Percentiles rank a stretch among this genome's conserved stretches.
phyloP scores from a whole-genome alignment of 2,888 invertebrate genomes.

The Rhagophthalmus giganteus region DNA sequence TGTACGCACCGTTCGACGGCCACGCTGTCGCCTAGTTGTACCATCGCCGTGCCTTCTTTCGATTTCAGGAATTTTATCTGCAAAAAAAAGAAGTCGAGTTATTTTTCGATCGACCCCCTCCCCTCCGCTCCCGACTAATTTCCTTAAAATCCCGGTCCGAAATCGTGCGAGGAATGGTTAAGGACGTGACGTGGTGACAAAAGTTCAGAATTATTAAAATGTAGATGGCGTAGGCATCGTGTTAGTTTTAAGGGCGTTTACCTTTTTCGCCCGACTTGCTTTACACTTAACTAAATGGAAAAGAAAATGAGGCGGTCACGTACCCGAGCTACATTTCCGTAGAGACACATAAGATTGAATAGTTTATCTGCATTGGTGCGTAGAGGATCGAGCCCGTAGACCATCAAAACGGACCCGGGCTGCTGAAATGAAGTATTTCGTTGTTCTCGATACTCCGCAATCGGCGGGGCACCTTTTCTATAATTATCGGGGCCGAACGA shows the following conservation, averaged over 20 bases:
- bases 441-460: conserved; percentile 55
- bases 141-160: too few relatives aligned
- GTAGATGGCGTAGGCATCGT: too few relatives aligned
- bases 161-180: too few relatives aligned
- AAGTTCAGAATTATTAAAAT: too few relatives aligned
- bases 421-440: conserved; percentile 55
- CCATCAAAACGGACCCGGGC: conserved; percentile 95
- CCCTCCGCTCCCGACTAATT: too few relatives aligned
- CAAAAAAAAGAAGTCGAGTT: conserved; percentile 25
- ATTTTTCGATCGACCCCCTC: not conserved
- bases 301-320: conserved; percentile 57
- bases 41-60: conserved; percentile 99
- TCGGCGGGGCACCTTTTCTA: conserved; percentile 56
- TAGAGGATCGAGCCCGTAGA: conserved; percentile 92
- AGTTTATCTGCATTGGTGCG: conserved; percentile 94
- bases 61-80: conserved; percentile 93
- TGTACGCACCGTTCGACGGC: conserved; percentile 94
- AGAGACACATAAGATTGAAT: conserved; percentile 98
- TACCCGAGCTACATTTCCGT: conserved; percentile 97
- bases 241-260: too few relatives aligned
- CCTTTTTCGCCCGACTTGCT: not conserved
- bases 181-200: not conserved
- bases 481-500: conserved; percentile 48
- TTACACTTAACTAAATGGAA: conserved; percentile 27
- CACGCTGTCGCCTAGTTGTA: conserved; percentile 95